A percentile compares a stretch with the other conserved stretches of the same genome.
Conservation (phyloP, 2,888 invertebrate genomes). For the Notocelia uddmanniana region DNA sequence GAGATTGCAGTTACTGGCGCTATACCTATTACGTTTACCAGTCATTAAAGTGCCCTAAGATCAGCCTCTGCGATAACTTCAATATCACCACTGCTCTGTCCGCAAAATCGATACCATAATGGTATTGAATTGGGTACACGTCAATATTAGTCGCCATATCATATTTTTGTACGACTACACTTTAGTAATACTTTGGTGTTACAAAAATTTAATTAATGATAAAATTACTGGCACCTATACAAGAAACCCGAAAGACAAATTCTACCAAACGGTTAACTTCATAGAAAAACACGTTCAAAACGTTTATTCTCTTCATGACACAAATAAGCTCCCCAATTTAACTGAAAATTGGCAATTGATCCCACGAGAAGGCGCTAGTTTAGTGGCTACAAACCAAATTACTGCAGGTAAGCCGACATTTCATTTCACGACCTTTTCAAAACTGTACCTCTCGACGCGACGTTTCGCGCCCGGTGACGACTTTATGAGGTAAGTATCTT, state of each 20-base stretch:
- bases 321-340: conserved; percentile 20
- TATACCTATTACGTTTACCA: no score
- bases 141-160: neutral
- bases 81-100: neutral
- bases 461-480: conserved; percentile 18
- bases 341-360: conserved; percentile 14
- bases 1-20: no score
- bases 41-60: no score
- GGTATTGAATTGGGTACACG: neutral
- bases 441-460: conserved; percentile 19
- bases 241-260: neutral
- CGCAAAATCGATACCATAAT: neutral
- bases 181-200: neutral
- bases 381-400: conserved; percentile 26
- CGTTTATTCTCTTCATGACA: conserved; percentile 4
- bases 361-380: conserved; percentile 14
- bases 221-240: neutral
- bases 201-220: neutral
- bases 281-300: neutral
- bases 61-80: neutral
- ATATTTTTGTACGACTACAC: neutral
- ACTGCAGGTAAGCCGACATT: conserved; percentile 23
- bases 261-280: neutral
- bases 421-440: conserved; percentile 26
- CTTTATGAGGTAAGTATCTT: conserved; percentile 23